Conservation (phyloP, 2,888 invertebrate species). For the Serrognathus titanus region DNA sequence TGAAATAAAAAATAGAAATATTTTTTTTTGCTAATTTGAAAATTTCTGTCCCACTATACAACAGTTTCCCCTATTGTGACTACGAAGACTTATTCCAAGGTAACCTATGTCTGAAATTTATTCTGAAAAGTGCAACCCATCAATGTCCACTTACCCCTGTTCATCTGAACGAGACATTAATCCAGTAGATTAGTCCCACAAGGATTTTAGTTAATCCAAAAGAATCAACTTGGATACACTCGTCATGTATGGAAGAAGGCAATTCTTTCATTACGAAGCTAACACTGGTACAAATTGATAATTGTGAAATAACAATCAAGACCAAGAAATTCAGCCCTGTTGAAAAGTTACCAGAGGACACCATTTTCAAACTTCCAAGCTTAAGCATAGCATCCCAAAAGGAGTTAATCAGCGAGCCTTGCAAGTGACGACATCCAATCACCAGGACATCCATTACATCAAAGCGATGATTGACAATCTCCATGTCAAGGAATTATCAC, state of each 20-base stretch:
- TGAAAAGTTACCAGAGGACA: not conserved
- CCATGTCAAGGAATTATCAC: no score
- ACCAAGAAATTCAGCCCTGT: not conserved
- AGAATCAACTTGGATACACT: not conserved
- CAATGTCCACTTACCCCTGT: not conserved
- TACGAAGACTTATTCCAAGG: not conserved
- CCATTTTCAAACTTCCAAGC: conserved; percentile 1
- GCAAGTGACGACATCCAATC: no score
- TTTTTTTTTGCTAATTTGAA: no score
- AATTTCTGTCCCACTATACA: no score
- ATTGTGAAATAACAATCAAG: not conserved
- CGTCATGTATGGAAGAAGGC: not conserved
- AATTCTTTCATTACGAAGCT: not conserved
- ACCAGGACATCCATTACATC: no score
- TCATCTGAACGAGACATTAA: not conserved
- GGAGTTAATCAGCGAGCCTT: no score
- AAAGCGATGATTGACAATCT: no score
- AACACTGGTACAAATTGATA: not conserved
- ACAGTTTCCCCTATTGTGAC: not conserved
- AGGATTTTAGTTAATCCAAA: conserved; percentile 3
- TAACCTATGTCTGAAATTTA: not conserved
- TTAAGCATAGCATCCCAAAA: not conserved
- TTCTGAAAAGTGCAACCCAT: not conserved
- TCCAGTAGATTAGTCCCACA: not conserved
- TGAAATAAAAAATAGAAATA: no score